These are phyloP conservation scores for Lamellibrachia columna DNA, from an alignment of 2,888 invertebrate genomes.

Conservation along the genomic window DNA sequence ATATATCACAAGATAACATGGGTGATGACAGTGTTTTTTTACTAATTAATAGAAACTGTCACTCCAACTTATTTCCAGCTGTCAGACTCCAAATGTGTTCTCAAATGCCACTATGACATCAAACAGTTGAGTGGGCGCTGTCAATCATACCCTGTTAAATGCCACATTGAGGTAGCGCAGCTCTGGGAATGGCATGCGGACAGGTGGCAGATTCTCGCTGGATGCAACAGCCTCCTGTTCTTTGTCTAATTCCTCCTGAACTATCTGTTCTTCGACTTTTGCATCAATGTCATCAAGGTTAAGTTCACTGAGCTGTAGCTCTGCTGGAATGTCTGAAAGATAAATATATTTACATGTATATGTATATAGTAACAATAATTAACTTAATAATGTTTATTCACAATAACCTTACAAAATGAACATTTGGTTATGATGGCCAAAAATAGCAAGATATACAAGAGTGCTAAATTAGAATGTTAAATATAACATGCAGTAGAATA, in stretches of 20 bases:
- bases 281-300: slow-evolving; percentile 37
- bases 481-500: too few relatives aligned
- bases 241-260: slow-evolving; percentile 18
- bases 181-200: slow-evolving; percentile 57
- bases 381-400: too few relatives aligned
- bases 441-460: too few relatives aligned
- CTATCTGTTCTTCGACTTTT: slow-evolving; percentile 31
- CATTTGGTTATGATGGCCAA: too few relatives aligned
- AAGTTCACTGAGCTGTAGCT: slow-evolving; percentile 31
- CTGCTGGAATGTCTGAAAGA: neutral
- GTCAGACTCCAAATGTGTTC: too few relatives aligned
- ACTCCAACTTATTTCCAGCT: too few relatives aligned
- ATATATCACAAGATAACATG: too few relatives aligned
- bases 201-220: neutral
- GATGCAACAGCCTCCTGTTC: neutral
- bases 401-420: too few relatives aligned
- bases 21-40: too few relatives aligned
- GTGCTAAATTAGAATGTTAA: too few relatives aligned
- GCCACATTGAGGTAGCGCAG: slow-evolving; percentile 58
- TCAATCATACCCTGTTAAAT: slow-evolving; percentile 53
- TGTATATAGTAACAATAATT: neutral
- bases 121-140: neutral
- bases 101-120: too few relatives aligned
- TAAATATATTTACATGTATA: slow-evolving; percentile 7
- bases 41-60: too few relatives aligned